Evolutionary conservation across 2,797 vertebrate genomes (phyloP).

Genomic region (Artibeus lituratus): DNA sequence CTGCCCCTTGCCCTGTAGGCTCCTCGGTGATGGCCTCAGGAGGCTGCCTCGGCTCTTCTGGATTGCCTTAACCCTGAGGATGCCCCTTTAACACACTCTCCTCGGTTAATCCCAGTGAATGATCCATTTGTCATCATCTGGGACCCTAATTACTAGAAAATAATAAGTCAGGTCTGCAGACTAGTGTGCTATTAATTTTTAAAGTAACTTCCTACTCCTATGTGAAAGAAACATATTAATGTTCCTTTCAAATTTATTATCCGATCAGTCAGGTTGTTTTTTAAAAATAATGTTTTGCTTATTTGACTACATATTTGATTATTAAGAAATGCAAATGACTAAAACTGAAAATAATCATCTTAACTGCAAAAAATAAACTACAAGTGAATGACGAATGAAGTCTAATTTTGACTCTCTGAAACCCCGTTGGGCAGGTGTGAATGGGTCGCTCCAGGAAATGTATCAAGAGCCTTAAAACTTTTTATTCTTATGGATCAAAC

Average conservation of each 20-base stretch:
- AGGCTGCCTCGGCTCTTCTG: background rate
- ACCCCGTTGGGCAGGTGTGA: background rate
- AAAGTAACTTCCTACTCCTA: background rate
- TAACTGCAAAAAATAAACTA: background rate
- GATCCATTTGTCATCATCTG: background rate
- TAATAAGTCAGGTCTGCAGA: background rate
- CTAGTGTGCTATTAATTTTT: background rate
- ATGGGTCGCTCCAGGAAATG: background rate
- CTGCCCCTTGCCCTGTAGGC: background rate
- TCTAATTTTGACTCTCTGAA: background rate
- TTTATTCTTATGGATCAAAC: background rate
- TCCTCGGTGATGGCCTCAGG: background rate
- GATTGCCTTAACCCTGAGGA: background rate
- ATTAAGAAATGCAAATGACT: background rate
- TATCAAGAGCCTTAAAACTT: background rate
- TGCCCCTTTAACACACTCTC: background rate
- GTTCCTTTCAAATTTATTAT: background rate
- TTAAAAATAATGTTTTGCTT: background rate
- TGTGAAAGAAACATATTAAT: background rate
- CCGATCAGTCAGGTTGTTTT: background rate
- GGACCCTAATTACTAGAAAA: background rate
- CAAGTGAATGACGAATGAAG: background rate
- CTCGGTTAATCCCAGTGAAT: accelerated
- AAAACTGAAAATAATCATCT: background rate
- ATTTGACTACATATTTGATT: background rate